These are phyloP conservation scores for Liodrosophila aerea DNA, from an alignment of 2,888 invertebrate genomes.

Conservation along the genomic window DNA sequence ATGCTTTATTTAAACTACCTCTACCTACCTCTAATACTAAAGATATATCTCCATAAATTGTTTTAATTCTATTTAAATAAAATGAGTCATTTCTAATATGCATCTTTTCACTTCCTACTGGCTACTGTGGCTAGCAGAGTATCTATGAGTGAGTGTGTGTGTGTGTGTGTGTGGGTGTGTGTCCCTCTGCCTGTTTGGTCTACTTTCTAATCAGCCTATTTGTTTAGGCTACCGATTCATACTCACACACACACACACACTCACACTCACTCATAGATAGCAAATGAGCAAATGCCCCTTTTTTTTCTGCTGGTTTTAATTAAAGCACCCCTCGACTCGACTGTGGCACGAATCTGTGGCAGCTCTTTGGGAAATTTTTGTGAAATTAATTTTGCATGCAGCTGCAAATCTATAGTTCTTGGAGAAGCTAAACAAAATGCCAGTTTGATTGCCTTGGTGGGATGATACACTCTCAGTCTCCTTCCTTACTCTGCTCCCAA, in stretches of 20 bases:
- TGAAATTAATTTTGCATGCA: slow-evolving; percentile 12
- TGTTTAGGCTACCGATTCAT: slow-evolving; percentile 51
- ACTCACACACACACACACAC: slow-evolving; percentile 9
- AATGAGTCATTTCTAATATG: too few species aligned
- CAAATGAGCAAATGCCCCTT: slow-evolving; percentile 23
- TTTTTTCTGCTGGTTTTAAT: slow-evolving; percentile 39
- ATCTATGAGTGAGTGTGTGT: slow-evolving; percentile 5
- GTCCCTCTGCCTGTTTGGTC: slow-evolving; percentile 21
- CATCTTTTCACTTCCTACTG: too few species aligned
- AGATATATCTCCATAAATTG: too few species aligned
- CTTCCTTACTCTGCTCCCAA: too few species aligned
- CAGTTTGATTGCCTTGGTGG: not conserved
- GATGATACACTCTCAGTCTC: too few species aligned
- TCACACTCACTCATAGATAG: too few species aligned
- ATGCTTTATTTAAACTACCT: too few species aligned
- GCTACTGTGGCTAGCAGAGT: too few species aligned
- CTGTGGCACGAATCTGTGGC: not conserved
- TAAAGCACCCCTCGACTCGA: too few species aligned
- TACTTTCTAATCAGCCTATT: slow-evolving; percentile 69
- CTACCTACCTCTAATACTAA: too few species aligned
- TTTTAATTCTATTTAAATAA: too few species aligned
- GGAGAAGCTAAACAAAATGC: not conserved
- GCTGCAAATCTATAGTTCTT: slow-evolving; percentile 9
- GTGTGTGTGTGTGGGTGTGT: too few species aligned
- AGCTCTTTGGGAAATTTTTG: slow-evolving; percentile 2